Percentiles rank a stretch among this genome's conserved stretches.
phyloP scores from a whole-genome alignment of 2,888 invertebrate genomes.

The Acronicta aceris region DNA sequence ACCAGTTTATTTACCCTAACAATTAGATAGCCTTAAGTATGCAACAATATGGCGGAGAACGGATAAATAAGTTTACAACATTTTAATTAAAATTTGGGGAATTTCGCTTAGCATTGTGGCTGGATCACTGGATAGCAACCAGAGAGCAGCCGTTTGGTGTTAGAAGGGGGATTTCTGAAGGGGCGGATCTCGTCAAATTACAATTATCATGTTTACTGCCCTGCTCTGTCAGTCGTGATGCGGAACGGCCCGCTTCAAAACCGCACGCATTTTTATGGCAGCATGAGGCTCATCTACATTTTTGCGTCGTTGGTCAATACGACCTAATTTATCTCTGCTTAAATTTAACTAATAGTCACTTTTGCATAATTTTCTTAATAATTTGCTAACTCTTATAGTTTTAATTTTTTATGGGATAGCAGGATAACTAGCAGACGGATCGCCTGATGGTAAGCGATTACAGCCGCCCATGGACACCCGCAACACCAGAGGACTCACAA shows the following conservation, averaged over 20 bases:
- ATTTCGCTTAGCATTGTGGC: constrained; percentile 75
- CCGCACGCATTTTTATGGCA: constrained; percentile 60
- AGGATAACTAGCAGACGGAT: too few species aligned
- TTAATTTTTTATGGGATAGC: too few species aligned
- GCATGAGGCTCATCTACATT: constrained; percentile 38
- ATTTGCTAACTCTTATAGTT: constrained; percentile 1
- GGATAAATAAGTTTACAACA: constrained; percentile 71
- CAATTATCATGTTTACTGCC: constrained; percentile 79
- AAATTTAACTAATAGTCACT: neutral
- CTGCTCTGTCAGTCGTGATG: constrained; percentile 53
- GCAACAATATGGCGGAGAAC: constrained; percentile 60
- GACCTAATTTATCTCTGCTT: constrained; percentile 19
- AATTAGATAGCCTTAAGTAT: constrained; percentile 52
- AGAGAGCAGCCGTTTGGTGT: constrained; percentile 60
- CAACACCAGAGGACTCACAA: too few species aligned
- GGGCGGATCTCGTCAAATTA: constrained; percentile 72
- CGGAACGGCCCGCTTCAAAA: constrained; percentile 62
- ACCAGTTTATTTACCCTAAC: constrained; percentile 36
- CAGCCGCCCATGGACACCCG: too few species aligned
- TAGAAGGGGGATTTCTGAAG: constrained; percentile 9
- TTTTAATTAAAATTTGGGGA: constrained; percentile 82
- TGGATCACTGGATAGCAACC: constrained; percentile 69
- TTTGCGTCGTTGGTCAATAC: constrained; percentile 16
- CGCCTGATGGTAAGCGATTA: too few species aligned
- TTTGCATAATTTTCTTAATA: constrained; percentile 20